A percentile compares a stretch with the other conserved stretches of the same genome.
Evolutionary conservation across 2,888 invertebrate genomes (phyloP).

Genomic region (Ormyrus pomaceus): DNA sequence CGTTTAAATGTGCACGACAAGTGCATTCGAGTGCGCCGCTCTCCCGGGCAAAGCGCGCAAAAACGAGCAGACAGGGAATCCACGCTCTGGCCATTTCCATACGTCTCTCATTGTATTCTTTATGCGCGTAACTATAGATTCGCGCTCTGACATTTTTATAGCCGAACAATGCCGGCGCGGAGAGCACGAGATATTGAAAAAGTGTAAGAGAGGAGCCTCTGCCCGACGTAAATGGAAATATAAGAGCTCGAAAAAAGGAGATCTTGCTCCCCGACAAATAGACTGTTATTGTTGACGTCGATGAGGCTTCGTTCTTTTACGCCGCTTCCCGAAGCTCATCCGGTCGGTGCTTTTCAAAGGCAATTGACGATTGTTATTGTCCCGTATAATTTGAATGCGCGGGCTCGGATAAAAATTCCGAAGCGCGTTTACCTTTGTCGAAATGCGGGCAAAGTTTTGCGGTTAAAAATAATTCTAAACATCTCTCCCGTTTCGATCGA

Average conservation of each 20-base stretch:
- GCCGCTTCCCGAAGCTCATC: slow-evolving; percentile 24
- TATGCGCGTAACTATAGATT: slow-evolving; percentile 72
- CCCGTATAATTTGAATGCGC: slow-evolving; percentile 18
- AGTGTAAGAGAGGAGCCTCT: slow-evolving; percentile 21
- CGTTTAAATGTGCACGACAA: slow-evolving; percentile 73
- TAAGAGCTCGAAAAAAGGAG: slow-evolving; percentile 26
- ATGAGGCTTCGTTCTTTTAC: slow-evolving; percentile 19
- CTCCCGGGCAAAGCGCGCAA: slow-evolving; percentile 57
- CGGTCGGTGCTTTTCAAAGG: slow-evolving; percentile 23
- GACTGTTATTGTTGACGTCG: slow-evolving; percentile 45
- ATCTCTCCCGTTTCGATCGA: neutral
- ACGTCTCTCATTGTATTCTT: slow-evolving; percentile 73
- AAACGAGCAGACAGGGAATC: slow-evolving; percentile 30
- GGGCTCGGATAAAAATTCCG: slow-evolving; percentile 15
- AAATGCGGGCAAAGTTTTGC: neutral
- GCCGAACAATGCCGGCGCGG: slow-evolving; percentile 67
- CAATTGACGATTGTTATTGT: slow-evolving; percentile 43
- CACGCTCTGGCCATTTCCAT: slow-evolving; percentile 68
- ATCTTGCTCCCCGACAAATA: slow-evolving; percentile 45
- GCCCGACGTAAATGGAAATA: slow-evolving; percentile 27
- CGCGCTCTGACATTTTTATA: slow-evolving; percentile 73
- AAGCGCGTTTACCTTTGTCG: neutral
- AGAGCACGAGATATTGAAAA: slow-evolving; percentile 48
- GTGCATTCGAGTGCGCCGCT: slow-evolving; percentile 70
- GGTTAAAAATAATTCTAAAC: slow-evolving; percentile 19